phyloP scores from a whole-genome alignment of 2,888 invertebrate species.

The Rhingia campestris region DNA sequence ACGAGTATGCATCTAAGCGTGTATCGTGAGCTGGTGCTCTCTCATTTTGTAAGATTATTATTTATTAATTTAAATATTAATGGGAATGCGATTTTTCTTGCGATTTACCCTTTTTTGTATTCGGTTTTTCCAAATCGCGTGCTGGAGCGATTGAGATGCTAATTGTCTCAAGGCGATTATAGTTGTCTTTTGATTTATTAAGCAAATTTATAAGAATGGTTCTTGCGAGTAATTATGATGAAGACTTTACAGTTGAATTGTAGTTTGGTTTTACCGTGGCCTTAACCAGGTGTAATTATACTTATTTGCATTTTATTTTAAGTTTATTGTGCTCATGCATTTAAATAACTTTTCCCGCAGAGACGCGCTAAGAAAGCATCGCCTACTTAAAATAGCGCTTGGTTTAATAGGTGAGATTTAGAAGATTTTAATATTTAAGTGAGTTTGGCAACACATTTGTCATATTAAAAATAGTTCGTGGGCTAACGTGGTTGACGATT shows the following conservation, averaged over 20 bases:
- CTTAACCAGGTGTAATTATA: not conserved
- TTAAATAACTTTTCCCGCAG: no score
- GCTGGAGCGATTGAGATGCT: not conserved
- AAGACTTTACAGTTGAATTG: not conserved
- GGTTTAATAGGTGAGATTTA: no score
- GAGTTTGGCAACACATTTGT: no score
- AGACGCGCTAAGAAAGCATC: no score
- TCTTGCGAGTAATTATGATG: not conserved
- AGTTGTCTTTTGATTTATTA: conserved; percentile 32
- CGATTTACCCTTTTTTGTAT: not conserved
- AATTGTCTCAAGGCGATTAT: not conserved
- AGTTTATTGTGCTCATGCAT: no score
- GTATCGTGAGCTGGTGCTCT: not conserved
- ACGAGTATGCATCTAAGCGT: not conserved
- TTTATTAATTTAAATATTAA: conserved; percentile 55
- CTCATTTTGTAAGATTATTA: conserved; percentile 28
- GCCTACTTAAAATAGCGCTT: no score
- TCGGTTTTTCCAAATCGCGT: conserved; percentile 16
- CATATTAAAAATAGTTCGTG: no score
- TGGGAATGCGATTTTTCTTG: conserved; percentile 27
- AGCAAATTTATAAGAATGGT: not conserved
- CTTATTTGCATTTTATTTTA: no score
- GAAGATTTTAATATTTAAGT: no score
- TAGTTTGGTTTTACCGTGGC: not conserved
- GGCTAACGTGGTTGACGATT: no score